Base-by-base conservation (phyloP, 1,140 invertebrate species). In the Phthorimaea operculella region DNA sequence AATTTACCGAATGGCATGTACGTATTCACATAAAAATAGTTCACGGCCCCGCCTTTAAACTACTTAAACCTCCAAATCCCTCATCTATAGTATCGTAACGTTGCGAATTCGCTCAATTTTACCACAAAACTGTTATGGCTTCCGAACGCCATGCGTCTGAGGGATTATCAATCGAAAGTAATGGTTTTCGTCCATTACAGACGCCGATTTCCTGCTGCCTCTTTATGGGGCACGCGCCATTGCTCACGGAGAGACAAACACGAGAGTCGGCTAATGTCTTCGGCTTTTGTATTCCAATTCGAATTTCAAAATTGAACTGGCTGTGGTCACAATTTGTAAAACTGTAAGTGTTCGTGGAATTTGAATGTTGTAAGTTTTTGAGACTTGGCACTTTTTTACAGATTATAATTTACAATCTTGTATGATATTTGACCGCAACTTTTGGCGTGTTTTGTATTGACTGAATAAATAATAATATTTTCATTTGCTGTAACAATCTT, bases 191-290 rank as follows among this genome's bases (percentile, higher is more conserved):
- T 62, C 79, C 76, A 82, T 84, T 83, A 83, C 79, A 76, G 78
- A 72, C 71, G 73, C 62, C 76, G 77, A 83, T 81, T 79, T 82
- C 80, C 85, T 74, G 64, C 70, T 69, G 75, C 74, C n/a, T 50
- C 79, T 83, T 87, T 87, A 87, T 85, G 79, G 80, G 66, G 71
- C 74, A 87, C 83, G 85, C 79, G 74, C 76, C 85, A 86, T 86
- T 86, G 81, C 74, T 53, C 63, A 62, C 67, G 54, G 74, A 77
- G 70, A 39, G 36, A 71, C 71, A 72, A 70, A 74, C 69, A 76
- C 61, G 36, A 33, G 57, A 47, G 44, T 51, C 33, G 15, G 14
- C 36, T 39, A 39, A 39, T 39, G 36, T 39, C 36, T 39, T 39
- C 36, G 36, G 36, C 10, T 39, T 39, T 39, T 39, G 36, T 39